These are phyloP conservation scores for Ctenopoma kingsleyae DNA, from an alignment of 2,797 vertebrate species.

Conservation along the genomic window DNA sequence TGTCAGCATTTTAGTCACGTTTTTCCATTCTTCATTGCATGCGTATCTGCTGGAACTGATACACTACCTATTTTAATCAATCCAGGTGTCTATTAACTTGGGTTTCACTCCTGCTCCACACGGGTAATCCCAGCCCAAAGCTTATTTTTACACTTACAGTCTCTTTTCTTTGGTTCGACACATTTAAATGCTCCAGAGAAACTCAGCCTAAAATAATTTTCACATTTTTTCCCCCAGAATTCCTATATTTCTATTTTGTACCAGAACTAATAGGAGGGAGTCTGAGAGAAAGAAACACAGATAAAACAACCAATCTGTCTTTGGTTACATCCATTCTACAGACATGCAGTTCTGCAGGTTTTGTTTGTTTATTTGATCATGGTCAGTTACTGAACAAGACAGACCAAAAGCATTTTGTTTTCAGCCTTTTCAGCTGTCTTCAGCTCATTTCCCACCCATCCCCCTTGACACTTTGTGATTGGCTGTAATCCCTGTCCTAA, in stretches of 20 bases:
- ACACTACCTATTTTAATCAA: background rate
- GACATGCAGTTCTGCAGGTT: background rate
- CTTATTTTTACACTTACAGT: background rate
- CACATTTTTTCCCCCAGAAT: background rate
- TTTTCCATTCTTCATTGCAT: background rate
- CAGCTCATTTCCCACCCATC: background rate
- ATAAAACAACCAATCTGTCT: too few species aligned
- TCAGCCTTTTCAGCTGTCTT: background rate
- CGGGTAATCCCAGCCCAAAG: too few species aligned
- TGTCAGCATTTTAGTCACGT: background rate
- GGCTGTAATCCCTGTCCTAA: background rate
- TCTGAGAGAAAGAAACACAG: too few species aligned
- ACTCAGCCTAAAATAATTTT: background rate
- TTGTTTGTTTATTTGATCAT: too few species aligned
- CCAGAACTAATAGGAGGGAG: background rate
- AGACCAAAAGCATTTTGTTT: background rate
- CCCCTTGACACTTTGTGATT: background rate
- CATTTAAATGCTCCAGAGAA: background rate
- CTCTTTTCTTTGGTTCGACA: background rate
- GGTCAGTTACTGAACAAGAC: background rate
- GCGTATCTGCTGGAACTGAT: background rate
- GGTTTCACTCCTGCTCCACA: too few species aligned
- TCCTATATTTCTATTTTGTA: background rate
- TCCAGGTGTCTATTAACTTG: background rate
- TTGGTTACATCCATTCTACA: background rate